Conservation (phyloP, 2,888 invertebrate genomes). For the Callyntrura guangdongensis region DNA sequence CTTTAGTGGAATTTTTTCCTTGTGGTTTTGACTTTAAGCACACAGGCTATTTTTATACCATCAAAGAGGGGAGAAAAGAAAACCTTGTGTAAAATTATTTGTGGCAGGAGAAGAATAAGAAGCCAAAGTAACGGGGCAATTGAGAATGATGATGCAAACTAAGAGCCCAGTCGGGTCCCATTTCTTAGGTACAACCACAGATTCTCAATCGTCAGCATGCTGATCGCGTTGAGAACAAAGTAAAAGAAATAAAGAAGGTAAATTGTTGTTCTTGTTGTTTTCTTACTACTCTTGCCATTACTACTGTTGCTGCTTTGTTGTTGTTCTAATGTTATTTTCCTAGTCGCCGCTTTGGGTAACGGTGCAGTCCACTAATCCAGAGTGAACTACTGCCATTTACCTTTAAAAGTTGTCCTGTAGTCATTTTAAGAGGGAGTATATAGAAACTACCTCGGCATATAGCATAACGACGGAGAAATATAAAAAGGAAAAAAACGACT, state of each 20-base stretch:
- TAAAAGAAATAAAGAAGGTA: constrained; percentile 60
- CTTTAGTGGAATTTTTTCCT: constrained; percentile 12
- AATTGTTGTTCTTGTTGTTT: constrained; percentile 65
- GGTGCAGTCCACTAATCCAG: constrained; percentile 33
- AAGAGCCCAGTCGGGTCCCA: constrained; percentile 65
- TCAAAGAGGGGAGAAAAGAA: not conserved
- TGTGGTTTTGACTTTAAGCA: constrained; percentile 29
- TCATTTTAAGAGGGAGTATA: not conserved
- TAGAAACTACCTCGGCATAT: not conserved
- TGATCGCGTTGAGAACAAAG: constrained; percentile 35
- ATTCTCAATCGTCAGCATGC: constrained; percentile 32
- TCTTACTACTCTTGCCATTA: constrained; percentile 7
- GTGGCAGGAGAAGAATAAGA: constrained; percentile 3
- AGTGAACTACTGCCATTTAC: constrained; percentile 39
- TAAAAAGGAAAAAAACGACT: not conserved
- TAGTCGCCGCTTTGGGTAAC: constrained; percentile 46
- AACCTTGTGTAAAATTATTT: constrained; percentile 26
- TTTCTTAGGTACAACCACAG: constrained; percentile 47
- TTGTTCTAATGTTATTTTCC: constrained; percentile 42
- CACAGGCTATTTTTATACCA: constrained; percentile 29
- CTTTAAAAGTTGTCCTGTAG: constrained; percentile 39
- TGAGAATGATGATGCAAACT: constrained; percentile 52
- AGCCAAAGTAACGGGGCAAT: not conserved
- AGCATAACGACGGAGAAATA: not conserved
- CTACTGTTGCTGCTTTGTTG: constrained; percentile 11